Percentiles rank a stretch among this genome's conserved stretches.
Conservation (phyloP, 2,888 invertebrate genomes). For the Polietes domitor region DNA sequence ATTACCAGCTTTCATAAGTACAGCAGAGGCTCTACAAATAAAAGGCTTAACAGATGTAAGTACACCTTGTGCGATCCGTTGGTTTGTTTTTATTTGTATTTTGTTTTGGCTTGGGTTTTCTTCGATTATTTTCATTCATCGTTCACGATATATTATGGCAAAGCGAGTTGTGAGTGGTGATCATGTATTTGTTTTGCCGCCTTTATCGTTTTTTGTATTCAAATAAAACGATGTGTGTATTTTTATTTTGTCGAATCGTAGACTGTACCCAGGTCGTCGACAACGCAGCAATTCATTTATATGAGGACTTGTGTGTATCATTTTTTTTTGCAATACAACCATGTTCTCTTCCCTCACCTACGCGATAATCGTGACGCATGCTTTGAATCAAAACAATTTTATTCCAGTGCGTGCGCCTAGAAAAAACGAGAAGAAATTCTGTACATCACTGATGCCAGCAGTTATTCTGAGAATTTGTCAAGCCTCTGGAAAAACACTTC, state of each 20-base stretch:
- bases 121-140: constrained; percentile 12
- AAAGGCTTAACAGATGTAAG: constrained; percentile 86
- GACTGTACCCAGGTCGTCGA: background rate
- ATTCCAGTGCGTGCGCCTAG: too few species aligned
- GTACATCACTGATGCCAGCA: too few species aligned
- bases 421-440: too few species aligned
- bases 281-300: too few species aligned
- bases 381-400: too few species aligned
- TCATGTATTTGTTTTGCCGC: constrained; percentile 25
- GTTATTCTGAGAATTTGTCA: too few species aligned
- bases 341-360: too few species aligned
- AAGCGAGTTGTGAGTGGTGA: background rate
- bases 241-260: constrained; percentile 31
- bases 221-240: background rate
- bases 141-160: background rate
- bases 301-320: too few species aligned
- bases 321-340: too few species aligned
- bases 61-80: constrained; percentile 73
- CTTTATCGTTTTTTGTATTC: background rate
- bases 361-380: too few species aligned
- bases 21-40: constrained; percentile 87
- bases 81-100: constrained; percentile 11
- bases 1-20: constrained; percentile 87
- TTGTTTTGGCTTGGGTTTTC: constrained; percentile 34
- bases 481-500: too few species aligned